Conservation (phyloP, 2,113 vertebrate genomes). For the Poecilia latipinna region DNA sequence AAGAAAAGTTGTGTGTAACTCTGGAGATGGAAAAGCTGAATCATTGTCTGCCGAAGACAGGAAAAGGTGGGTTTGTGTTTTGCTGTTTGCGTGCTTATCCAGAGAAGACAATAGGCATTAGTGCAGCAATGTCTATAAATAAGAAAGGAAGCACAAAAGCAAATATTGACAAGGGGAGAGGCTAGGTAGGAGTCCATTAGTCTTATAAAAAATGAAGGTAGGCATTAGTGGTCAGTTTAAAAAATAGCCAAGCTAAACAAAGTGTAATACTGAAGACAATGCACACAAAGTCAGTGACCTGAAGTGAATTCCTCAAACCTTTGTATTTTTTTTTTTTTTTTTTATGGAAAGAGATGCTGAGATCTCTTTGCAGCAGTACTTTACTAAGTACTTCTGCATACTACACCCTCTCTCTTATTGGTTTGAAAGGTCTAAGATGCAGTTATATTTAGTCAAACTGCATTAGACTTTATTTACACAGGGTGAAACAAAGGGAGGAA, state of each 20-base stretch:
- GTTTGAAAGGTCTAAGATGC: constrained; percentile 36
- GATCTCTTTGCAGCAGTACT: too few relatives aligned
- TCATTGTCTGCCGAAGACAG: background rate
- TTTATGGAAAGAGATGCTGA: constrained; percentile 39
- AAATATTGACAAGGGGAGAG: constrained; percentile 63
- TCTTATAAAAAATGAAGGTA: constrained; percentile 80
- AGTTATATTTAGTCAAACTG: background rate
- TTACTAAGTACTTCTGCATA: constrained; percentile 4
- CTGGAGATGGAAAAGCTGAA: too few relatives aligned
- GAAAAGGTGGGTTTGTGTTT: constrained; percentile 10
- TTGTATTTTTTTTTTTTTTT: constrained; percentile 52
- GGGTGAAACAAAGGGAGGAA: background rate
- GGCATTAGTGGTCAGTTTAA: constrained; percentile 52
- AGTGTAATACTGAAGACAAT: constrained; percentile 52
- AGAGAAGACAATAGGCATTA: constrained; percentile 70
- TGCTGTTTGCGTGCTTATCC: constrained; percentile 53
- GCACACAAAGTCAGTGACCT: constrained; percentile 66
- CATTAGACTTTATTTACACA: background rate
- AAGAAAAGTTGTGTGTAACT: too few relatives aligned
- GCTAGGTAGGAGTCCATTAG: constrained; percentile 75
- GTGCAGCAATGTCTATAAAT: constrained; percentile 73
- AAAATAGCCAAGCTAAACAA: constrained; percentile 47
- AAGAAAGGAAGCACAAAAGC: constrained; percentile 59
- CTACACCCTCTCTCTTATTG: constrained; percentile 14
- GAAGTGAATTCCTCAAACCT: constrained; percentile 49